Conservation (phyloP, 1,140 invertebrate species). For the Physella acuta region DNA sequence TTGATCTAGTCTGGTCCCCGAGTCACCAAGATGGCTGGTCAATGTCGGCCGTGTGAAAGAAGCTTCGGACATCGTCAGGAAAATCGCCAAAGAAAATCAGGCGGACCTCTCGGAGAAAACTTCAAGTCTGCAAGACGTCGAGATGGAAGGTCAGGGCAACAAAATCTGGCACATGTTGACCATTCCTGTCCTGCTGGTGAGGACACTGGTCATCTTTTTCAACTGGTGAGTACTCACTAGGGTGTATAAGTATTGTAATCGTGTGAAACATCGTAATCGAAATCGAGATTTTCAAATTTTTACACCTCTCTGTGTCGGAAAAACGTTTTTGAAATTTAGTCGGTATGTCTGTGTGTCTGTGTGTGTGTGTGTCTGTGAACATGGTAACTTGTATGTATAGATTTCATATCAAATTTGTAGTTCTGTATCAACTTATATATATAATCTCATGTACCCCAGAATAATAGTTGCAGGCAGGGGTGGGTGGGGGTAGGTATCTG, state of each 20-base stretch:
- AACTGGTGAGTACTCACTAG: no score
- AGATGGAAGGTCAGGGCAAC: slow-evolving; percentile 16
- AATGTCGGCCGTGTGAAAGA: slow-evolving; percentile 37
- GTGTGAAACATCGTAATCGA: no score
- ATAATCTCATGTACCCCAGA: no score
- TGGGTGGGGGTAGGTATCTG: no score
- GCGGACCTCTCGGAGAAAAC: slow-evolving; percentile 16
- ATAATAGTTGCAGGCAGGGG: no score
- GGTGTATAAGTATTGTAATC: no score
- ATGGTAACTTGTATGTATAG: not conserved
- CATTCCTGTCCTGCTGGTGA: slow-evolving; percentile 9
- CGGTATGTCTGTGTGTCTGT: not conserved
- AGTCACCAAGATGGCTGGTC: slow-evolving; percentile 48
- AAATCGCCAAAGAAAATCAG: slow-evolving; percentile 37
- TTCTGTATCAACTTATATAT: no score
- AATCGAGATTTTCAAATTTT: not conserved
- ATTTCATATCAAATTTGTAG: no score
- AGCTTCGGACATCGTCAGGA: slow-evolving; percentile 36
- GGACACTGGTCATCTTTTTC: slow-evolving; percentile 36
- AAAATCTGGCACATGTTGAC: slow-evolving; percentile 35
- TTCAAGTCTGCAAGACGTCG: slow-evolving; percentile 5
- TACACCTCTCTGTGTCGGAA: not conserved
- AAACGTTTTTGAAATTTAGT: not conserved
- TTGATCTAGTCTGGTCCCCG: slow-evolving; percentile 39
- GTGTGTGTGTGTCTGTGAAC: no score